Base-by-base conservation (phyloP, 1,140 invertebrate species). In the Theocolax elegans region DNA sequence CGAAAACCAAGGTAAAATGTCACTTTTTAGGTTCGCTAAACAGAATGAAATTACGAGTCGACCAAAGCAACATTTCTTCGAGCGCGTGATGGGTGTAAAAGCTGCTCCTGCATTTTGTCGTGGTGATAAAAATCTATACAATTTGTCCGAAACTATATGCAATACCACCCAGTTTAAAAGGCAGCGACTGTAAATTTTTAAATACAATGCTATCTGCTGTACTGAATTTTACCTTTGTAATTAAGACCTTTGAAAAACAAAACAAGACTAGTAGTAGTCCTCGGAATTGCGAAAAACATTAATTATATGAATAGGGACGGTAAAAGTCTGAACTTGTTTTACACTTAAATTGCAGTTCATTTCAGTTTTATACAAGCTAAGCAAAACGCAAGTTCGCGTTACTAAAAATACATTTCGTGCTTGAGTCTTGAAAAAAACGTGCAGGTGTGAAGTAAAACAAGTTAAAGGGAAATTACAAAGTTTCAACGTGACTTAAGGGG, bases 331-430 rank as follows among this genome's bases (percentile, higher is more conserved):
- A 46, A 63, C 67, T 56, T 46, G 48, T 63, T 69, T 69, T 63
- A 59, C 40, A 63, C 49, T 69, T 56, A 63, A 69, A 63, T 69
- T 69, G 59, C 58, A 48, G 63, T 69, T 69, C n/a, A 54, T 63
- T 63, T 63, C 48, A 46, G 27, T 27, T 63, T 63, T 44, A 35
- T 46, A 25, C 25, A 69, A 62, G 21, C 46, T 1, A 54, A 66
- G 23, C 48, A 23, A 1, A 1, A 17, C n/a, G 27, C 8, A n/a
- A 48, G 8, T 51, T 64, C 53, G 15, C n/a, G 29, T 35, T 60
- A 2, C 2, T n/a, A 6, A 19, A 29, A 42, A 44, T 12, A 8
- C 42, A 13, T 15, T 56, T 23, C 31, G 29, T 27, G 13, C 15
- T 3, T 3, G 56, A 44, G 27, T 13, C 7, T 27, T 0, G 17